Evolutionary conservation across 2,113 vertebrate genomes (phyloP).

Genomic region (Microcebus tavaratra): DNA sequence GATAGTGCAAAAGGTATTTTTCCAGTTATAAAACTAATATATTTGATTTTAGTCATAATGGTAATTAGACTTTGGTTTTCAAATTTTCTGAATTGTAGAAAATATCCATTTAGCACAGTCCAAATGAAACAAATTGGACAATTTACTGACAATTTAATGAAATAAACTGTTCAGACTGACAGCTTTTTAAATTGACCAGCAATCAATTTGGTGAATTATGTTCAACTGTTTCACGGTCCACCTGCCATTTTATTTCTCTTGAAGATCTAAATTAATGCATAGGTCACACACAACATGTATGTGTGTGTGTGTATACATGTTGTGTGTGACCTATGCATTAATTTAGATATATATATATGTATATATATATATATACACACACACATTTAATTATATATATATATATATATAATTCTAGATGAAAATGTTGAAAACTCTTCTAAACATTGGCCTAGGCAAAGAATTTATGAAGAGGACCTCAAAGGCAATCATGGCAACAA

Average conservation of each 20-base stretch:
- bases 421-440: too few species aligned
- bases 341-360: too few species aligned
- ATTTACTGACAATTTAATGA: constrained; percentile 47
- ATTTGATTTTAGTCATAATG: constrained; percentile 11
- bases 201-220: constrained; percentile 20
- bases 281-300: background rate
- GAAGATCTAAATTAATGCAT: background rate
- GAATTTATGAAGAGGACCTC: too few species aligned
- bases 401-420: too few species aligned
- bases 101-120: background rate
- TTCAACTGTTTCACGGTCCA: background rate
- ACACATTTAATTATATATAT: too few species aligned
- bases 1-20: background rate
- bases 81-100: constrained; percentile 43
- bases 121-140: constrained; percentile 3
- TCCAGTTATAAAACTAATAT: background rate
- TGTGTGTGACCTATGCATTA: too few species aligned
- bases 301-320: too few species aligned
- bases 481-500: too few species aligned
- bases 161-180: constrained; percentile 32
- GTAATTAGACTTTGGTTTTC: constrained; percentile 18
- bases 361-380: too few species aligned
- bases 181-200: constrained; percentile 3
- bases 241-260: background rate
- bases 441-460: too few species aligned